These are phyloP conservation scores for Heliconius hewitsoni DNA, from an alignment of 1,140 invertebrate species.

Conservation along the genomic window DNA sequence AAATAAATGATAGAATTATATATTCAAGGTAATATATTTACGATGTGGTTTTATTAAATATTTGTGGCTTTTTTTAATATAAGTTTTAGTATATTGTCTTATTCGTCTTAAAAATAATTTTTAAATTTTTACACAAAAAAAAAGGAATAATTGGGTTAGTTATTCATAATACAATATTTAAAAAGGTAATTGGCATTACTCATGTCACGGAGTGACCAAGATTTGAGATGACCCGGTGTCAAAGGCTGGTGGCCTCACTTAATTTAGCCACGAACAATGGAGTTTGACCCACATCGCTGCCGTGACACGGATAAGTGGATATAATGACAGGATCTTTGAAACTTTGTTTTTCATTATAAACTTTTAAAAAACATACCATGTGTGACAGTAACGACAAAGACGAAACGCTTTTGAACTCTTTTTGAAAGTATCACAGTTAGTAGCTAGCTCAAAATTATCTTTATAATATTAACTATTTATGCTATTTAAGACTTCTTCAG, in stretches of 20 bases:
- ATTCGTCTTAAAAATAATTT: too few species aligned
- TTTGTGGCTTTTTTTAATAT: too few species aligned
- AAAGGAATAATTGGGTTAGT: not conserved
- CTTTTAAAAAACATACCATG: not conserved
- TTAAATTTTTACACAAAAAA: too few species aligned
- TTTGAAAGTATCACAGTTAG: too few species aligned
- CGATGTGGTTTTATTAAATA: not conserved
- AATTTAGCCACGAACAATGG: constrained; percentile 25
- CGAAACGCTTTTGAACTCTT: not conserved
- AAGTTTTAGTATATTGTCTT: too few species aligned
- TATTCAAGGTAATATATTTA: not conserved
- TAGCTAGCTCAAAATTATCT: too few species aligned
- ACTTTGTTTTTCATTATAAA: not conserved
- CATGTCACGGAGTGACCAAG: constrained; percentile 18
- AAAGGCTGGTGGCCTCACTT: constrained; percentile 15
- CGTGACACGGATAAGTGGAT: constrained; percentile 1
- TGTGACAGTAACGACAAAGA: not conserved
- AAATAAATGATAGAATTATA: constrained; percentile 3
- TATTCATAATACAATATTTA: not conserved
- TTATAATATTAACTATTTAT: too few species aligned
- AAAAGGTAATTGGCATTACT: not conserved
- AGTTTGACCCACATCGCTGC: constrained; percentile 17
- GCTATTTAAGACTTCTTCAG: too few species aligned
- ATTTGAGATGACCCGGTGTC: constrained; percentile 4
- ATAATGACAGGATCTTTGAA: constrained; percentile 6